Percentiles rank a stretch among this genome's conserved stretches.
Evolutionary conservation across 1,140 invertebrate genomes (phyloP).

Genomic region (Dermatophagoides farinae): DNA sequence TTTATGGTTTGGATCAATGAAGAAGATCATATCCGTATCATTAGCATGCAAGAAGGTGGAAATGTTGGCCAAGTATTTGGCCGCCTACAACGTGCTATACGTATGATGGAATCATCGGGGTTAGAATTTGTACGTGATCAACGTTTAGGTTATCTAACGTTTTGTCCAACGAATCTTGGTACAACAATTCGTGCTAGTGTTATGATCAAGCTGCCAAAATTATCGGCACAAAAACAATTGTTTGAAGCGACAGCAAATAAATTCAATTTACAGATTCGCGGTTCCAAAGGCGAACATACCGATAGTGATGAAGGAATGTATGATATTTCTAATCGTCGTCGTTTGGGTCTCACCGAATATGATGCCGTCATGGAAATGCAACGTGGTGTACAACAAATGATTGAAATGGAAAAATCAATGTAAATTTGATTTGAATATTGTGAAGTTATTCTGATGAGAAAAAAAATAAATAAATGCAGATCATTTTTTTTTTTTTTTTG

Average conservation of each 20-base stretch:
- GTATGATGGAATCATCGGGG: constrained; percentile 63
- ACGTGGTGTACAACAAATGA: constrained; percentile 59
- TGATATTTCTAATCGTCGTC: constrained; percentile 68
- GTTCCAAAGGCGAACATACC: constrained; percentile 29
- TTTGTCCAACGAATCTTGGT: constrained; percentile 94
- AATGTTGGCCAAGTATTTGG: constrained; percentile 48
- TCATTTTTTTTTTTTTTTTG: too few species aligned
- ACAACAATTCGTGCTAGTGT: constrained; percentile 93
- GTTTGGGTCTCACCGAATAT: constrained; percentile 52
- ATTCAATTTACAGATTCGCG: constrained; percentile 66
- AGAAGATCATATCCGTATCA: constrained; percentile 36
- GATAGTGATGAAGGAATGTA: constrained; percentile 36
- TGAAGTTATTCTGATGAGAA: too few species aligned
- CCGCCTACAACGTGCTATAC: constrained; percentile 68
- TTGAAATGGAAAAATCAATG: constrained; percentile 57
- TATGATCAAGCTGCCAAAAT: constrained; percentile 88
- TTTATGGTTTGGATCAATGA: constrained; percentile 40
- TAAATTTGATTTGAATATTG: too few species aligned
- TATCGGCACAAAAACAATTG: constrained; percentile 67
- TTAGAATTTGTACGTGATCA: constrained; percentile 77
- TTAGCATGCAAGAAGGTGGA: constrained; percentile 39
- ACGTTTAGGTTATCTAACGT: constrained; percentile 84
- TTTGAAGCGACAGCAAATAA: constrained; percentile 75
- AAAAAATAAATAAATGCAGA: too few species aligned
- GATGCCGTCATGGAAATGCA: constrained; percentile 67